These are phyloP conservation scores for Lutjanus argentimaculatus DNA, from an alignment of 2,797 vertebrate species.

Conservation along the genomic window DNA sequence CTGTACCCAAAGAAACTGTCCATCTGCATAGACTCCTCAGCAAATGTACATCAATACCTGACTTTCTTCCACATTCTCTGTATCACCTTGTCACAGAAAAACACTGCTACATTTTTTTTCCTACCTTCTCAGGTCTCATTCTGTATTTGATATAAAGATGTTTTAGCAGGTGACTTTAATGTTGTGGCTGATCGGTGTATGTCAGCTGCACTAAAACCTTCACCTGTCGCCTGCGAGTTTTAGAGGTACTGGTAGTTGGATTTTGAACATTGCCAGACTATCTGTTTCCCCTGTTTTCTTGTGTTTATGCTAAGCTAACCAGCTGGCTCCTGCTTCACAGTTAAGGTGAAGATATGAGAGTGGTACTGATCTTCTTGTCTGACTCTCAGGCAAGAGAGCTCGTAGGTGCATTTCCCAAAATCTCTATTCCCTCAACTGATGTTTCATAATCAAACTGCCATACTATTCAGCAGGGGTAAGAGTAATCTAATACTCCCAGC, in stretches of 20 bases:
- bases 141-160: not conserved
- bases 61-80: not conserved
- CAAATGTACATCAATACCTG: not conserved
- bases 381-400: not conserved
- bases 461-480: not conserved
- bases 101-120: not conserved
- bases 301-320: not conserved
- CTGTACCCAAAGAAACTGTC: constrained; percentile 5
- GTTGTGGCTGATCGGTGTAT: no score
- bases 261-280: not conserved
- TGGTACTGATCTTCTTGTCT: not conserved
- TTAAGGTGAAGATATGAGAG: not conserved
- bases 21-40: not conserved
- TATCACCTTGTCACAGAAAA: not conserved
- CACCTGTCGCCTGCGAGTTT: not conserved
- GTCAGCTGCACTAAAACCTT: not conserved
- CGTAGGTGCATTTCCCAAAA: not conserved
- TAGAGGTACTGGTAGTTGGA: not conserved
- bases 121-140: not conserved
- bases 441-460: not conserved
- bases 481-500: constrained; percentile 2
- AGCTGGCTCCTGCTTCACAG: not conserved
- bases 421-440: not conserved
- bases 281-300: not conserved
- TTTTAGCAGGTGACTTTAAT: no score